Evolutionary conservation across 2,888 invertebrate genomes (phyloP).

Genomic region (Suillia variegata): DNA sequence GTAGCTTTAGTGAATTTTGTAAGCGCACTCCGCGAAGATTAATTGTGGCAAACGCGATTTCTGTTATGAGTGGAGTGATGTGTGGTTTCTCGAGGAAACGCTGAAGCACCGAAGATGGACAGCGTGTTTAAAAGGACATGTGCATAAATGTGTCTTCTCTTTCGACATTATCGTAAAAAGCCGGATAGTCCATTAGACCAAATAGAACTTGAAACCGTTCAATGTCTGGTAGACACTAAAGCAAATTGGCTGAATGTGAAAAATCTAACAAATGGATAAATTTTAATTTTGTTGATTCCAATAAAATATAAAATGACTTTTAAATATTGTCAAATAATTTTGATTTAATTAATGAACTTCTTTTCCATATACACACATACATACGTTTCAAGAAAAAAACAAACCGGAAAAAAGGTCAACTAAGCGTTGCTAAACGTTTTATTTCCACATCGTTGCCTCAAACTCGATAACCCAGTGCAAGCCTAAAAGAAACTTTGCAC

Average conservation of each 20-base stretch:
- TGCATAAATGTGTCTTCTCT: neutral
- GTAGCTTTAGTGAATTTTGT: too few species aligned
- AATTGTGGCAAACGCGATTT: slow-evolving; percentile 50
- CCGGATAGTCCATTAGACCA: neutral
- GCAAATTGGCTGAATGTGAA: too few species aligned
- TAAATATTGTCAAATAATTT: too few species aligned
- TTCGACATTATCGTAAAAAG: neutral
- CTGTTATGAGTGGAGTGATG: neutral
- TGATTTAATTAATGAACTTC: too few species aligned
- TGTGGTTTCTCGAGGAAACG: neutral
- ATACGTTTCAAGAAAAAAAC: too few species aligned
- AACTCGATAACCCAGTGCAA: neutral
- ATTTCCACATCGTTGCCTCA: slow-evolving; percentile 19
- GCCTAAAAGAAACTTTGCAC: neutral
- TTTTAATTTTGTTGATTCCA: too few species aligned
- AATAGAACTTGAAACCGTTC: too few species aligned
- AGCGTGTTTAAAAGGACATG: neutral
- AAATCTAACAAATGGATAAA: too few species aligned
- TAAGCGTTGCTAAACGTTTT: slow-evolving; percentile 12
- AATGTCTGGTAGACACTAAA: too few species aligned
- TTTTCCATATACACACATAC: too few species aligned
- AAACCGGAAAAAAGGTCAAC: too few species aligned
- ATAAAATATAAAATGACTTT: too few species aligned
- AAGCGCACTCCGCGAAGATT: slow-evolving; percentile 41
- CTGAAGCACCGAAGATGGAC: neutral